A percentile compares a stretch with the other conserved stretches of the same genome.
Evolutionary conservation across 2,888 invertebrate species (phyloP).

Genomic region (Spodoptera littoralis): DNA sequence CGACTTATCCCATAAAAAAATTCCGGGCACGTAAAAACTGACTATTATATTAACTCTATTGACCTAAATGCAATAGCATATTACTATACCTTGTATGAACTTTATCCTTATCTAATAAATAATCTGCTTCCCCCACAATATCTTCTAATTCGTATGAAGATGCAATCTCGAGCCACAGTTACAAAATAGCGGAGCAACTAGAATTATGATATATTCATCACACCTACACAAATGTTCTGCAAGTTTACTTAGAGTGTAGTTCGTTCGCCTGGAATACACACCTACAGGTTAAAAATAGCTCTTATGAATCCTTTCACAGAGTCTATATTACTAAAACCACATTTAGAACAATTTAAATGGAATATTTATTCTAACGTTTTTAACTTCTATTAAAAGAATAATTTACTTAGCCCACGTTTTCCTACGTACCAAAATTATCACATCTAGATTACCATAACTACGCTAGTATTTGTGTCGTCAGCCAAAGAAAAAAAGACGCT

Average conservation of each 20-base stretch:
- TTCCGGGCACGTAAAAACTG: too few relatives aligned
- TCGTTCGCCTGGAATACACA: background rate
- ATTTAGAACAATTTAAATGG: slow-evolving; percentile 15
- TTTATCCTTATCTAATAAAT: too few relatives aligned
- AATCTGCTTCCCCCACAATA: too few relatives aligned
- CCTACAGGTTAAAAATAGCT: slow-evolving; percentile 11
- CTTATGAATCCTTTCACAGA: slow-evolving; percentile 2
- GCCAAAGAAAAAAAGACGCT: too few relatives aligned
- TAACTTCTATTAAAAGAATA: background rate
- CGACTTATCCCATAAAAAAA: too few relatives aligned
- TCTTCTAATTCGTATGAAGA: too few relatives aligned
- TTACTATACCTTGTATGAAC: too few relatives aligned
- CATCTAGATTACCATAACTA: too few relatives aligned
- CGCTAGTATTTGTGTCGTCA: too few relatives aligned
- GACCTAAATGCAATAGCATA: too few relatives aligned
- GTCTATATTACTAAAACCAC: background rate
- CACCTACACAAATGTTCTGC: background rate
- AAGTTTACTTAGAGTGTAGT: background rate
- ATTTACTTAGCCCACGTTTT: background rate
- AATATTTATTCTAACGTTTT: slow-evolving; percentile 11
- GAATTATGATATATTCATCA: background rate
- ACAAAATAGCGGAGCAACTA: background rate
- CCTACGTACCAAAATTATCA: too few relatives aligned
- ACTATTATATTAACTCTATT: too few relatives aligned
- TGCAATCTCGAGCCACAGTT: background rate